Conservation (phyloP, 2,113 vertebrate species). For the Sinocyclocheilus grahami region DNA sequence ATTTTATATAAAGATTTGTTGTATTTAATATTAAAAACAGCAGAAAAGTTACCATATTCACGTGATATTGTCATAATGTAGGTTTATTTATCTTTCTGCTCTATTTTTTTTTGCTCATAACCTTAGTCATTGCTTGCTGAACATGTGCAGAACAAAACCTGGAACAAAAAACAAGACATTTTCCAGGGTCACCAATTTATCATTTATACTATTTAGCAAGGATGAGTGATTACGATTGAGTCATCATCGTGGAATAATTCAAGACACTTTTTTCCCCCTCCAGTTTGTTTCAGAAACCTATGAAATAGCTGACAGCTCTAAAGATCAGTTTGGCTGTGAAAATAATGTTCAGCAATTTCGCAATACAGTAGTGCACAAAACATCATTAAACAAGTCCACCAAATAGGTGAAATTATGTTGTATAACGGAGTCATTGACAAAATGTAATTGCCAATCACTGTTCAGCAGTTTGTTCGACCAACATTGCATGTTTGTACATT, state of each 20-base stretch:
- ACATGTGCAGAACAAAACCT: not conserved
- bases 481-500: not conserved
- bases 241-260: not conserved
- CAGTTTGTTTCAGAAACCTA: not conserved
- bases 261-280: not conserved
- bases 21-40: not conserved
- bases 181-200: not conserved
- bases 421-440: not conserved
- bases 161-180: not conserved
- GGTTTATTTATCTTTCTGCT: not conserved
- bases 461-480: not conserved
- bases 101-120: not conserved
- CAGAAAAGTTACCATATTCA: not conserved
- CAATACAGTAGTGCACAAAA: not conserved
- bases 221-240: not conserved
- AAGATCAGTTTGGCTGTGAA: not conserved
- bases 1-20: not conserved
- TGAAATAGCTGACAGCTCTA: not conserved
- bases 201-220: not conserved
- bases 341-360: not conserved
- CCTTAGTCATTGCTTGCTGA: no score
- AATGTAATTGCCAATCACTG: not conserved
- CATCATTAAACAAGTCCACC: not conserved
- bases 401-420: not conserved
- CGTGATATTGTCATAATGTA: not conserved